Evolutionary conservation across 2,113 vertebrate genomes (phyloP).

Genomic region (Halichoeres trimaculatus): DNA sequence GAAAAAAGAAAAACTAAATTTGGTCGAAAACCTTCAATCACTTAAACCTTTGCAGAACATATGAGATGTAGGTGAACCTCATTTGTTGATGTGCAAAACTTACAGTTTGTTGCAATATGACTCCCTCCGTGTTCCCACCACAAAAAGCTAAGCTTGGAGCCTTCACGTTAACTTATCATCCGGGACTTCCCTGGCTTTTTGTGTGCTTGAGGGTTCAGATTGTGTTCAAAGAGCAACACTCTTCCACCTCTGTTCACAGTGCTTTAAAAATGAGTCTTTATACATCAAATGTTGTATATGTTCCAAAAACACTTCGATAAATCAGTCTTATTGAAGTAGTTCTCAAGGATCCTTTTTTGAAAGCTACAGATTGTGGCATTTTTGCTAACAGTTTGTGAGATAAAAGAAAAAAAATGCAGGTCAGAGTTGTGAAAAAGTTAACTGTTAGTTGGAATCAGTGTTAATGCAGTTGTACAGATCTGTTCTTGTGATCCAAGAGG

Average conservation of each 20-base stretch:
- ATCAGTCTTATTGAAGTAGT: conserved; percentile 23
- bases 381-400: conserved; percentile 2
- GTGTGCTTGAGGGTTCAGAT: not conserved
- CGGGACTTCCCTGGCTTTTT: not conserved
- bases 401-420: not conserved
- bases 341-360: not conserved
- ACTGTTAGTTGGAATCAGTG: conserved; percentile 8
- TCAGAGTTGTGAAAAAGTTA: conserved; percentile 31
- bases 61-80: conserved; percentile 24
- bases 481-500: conserved; percentile 42
- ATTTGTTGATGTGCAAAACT: conserved; percentile 12
- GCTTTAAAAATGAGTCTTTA: conserved; percentile 42
- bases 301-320: conserved; percentile 47
- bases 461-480: conserved; percentile 43
- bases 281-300: conserved; percentile 29
- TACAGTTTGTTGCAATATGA: not conserved
- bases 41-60: not conserved
- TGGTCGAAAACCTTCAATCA: not conserved
- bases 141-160: not conserved
- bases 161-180: not conserved
- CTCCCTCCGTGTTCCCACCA: not conserved
- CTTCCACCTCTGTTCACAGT: not conserved
- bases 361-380: not conserved
- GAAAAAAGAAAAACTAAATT: not conserved
- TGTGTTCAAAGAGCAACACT: conserved; percentile 5